phyloP scores from a whole-genome alignment of 30 jellyfish, hydroid and myxozoan species.

The Sanderia malayensis region DNA sequence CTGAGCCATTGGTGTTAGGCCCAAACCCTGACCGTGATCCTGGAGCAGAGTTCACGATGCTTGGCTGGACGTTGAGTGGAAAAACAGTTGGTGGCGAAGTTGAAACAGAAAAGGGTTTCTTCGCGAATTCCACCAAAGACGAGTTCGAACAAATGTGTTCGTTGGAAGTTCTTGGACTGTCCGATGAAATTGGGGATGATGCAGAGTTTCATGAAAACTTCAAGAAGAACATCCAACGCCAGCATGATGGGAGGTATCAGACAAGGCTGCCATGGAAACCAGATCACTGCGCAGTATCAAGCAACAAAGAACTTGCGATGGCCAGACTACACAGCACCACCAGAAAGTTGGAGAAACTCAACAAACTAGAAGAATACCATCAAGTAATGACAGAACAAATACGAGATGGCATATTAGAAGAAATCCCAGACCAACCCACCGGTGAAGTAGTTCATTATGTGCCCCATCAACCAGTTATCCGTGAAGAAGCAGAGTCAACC shows the following conservation, averaged over 20 bases:
- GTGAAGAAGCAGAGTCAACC: no score
- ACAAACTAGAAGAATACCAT: conserved; percentile 28
- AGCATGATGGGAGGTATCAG: conserved; percentile 17
- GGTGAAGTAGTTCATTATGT: no score
- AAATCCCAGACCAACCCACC: conserved; percentile 20
- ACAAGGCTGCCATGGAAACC: conserved; percentile 46
- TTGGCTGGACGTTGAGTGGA: conserved; percentile 66
- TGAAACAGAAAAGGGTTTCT: conserved; percentile 35
- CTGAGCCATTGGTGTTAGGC: conserved; percentile 56
- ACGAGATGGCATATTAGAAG: conserved; percentile 38
- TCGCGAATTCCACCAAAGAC: conserved; percentile 27
- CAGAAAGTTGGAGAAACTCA: conserved; percentile 24
- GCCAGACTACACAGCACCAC: conserved; percentile 43
- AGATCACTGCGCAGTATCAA: conserved; percentile 25
- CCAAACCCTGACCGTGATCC: conserved; percentile 63
- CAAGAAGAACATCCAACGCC: neutral
- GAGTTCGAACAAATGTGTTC: conserved; percentile 40
- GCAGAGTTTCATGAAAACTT: conserved; percentile 18
- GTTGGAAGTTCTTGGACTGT: conserved; percentile 40
- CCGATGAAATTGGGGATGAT: conserved; percentile 28
- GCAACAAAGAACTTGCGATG: conserved; percentile 24
- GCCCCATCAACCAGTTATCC: no score
- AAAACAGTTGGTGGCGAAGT: conserved; percentile 8
- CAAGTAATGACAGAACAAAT: conserved; percentile 42
- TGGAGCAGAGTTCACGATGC: conserved; percentile 62